A percentile compares a stretch with the other conserved stretches of the same genome.
Evolutionary conservation across 30 jellyfish, hydroid and myxozoan species (phyloP).

Genomic region (Mastigias papua): DNA sequence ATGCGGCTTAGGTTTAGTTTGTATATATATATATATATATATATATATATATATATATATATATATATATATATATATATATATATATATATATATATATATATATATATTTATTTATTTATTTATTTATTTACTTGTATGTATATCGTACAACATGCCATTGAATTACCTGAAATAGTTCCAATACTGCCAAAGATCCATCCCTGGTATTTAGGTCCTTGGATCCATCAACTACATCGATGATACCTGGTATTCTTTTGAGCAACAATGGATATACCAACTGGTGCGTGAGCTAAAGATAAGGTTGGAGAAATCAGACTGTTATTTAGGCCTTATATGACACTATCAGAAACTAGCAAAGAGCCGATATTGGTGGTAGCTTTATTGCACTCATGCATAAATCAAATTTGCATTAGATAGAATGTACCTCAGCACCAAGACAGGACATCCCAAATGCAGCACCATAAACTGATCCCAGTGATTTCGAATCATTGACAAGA

Average conservation of each 20-base stretch:
- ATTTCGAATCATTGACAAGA: conserved; percentile 32
- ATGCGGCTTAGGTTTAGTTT: too few species aligned
- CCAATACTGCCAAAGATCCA: conserved; percentile 45
- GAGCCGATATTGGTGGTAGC: background rate
- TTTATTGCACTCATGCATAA: too few species aligned
- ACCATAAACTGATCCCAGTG: conserved; percentile 74
- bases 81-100: too few species aligned
- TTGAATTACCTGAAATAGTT: conserved; percentile 55
- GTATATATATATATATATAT: too few species aligned
- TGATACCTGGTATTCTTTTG: conserved; percentile 30
- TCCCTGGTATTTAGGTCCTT: conserved; percentile 8
- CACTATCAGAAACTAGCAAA: too few species aligned
- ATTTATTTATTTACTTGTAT: too few species aligned
- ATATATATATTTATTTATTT: too few species aligned
- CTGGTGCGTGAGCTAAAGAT: conserved; percentile 58
- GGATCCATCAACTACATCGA: conserved; percentile 8
- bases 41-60: too few species aligned
- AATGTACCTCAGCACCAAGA: conserved; percentile 81
- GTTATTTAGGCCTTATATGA: too few species aligned
- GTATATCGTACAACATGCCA: background rate
- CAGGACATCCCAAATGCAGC: conserved; percentile 77
- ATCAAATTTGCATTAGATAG: too few species aligned
- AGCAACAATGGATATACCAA: conserved; percentile 49
- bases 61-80: too few species aligned
- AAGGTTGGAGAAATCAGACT: background rate